phyloP scores from a whole-genome alignment of 2,797 vertebrate species.

The Trachops cirrhosus region DNA sequence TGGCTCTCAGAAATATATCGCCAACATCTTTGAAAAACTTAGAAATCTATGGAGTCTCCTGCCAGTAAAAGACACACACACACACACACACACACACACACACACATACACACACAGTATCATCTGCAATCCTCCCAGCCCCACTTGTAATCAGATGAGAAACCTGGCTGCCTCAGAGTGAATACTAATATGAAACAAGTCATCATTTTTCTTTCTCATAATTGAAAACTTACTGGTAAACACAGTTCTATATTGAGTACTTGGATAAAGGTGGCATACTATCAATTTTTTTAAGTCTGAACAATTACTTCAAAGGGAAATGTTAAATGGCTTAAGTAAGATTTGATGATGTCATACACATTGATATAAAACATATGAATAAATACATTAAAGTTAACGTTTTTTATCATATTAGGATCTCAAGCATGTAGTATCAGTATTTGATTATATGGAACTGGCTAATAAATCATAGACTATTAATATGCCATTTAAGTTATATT shows the following conservation, averaged over 20 bases:
- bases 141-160: background rate
- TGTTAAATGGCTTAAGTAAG: slow-evolving; percentile 10
- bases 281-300: background rate
- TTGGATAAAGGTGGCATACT: background rate
- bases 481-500: background rate
- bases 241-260: background rate
- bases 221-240: slow-evolving; percentile 12
- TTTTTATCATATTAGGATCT: background rate
- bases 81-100: background rate
- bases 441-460: background rate
- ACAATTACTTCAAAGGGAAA: background rate
- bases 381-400: background rate
- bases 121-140: background rate
- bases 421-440: background rate
- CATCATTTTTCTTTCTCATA: background rate
- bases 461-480: background rate
- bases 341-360: background rate
- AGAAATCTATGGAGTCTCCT: background rate
- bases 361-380: background rate
- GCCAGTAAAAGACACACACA: background rate
- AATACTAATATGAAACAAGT: background rate
- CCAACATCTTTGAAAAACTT: slow-evolving; percentile 7
- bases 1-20: background rate
- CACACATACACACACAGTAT: background rate
- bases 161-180: background rate